These are phyloP conservation scores for Salticus scenicus DNA, from an alignment of 2,888 invertebrate species.

Conservation along the genomic window DNA sequence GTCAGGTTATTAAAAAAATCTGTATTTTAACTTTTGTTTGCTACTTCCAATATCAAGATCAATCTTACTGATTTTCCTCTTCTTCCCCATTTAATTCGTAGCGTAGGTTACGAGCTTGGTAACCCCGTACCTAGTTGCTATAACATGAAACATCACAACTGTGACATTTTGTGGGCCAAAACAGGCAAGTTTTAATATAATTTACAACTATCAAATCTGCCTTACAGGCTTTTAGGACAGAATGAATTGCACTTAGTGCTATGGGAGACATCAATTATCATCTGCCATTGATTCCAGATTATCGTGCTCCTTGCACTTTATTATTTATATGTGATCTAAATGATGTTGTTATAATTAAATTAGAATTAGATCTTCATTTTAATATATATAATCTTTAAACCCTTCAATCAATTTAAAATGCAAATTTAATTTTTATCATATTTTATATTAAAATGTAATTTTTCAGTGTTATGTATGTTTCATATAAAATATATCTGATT, in stretches of 20 bases:
- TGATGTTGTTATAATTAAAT: not conserved
- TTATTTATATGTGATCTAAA: not conserved
- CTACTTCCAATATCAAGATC: constrained; percentile 56
- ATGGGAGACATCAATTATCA: constrained; percentile 1
- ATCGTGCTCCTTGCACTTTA: not conserved
- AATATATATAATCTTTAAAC: not conserved
- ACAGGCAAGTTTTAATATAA: constrained; percentile 71
- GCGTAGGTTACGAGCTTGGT: constrained; percentile 78
- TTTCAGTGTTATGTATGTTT: too few species aligned
- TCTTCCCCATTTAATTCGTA: constrained; percentile 78
- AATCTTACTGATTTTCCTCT: constrained; percentile 75
- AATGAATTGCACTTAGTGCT: constrained; percentile 57
- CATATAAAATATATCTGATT: too few species aligned
- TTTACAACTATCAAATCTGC: constrained; percentile 65
- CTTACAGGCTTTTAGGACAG: constrained; percentile 67
- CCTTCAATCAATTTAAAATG: not conserved
- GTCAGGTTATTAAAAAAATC: constrained; percentile 24
- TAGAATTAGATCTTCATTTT: constrained; percentile 15
- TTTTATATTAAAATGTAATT: not conserved
- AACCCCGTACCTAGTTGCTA: constrained; percentile 71
- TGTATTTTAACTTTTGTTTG: constrained; percentile 49
- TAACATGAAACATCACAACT: constrained; percentile 70
- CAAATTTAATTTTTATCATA: not conserved
- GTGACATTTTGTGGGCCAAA: constrained; percentile 72
- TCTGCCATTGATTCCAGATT: not conserved